Percentiles rank a stretch among this genome's conserved stretches.
Conservation (phyloP, 2,888 invertebrate species). For the Tetranychus piercei region DNA sequence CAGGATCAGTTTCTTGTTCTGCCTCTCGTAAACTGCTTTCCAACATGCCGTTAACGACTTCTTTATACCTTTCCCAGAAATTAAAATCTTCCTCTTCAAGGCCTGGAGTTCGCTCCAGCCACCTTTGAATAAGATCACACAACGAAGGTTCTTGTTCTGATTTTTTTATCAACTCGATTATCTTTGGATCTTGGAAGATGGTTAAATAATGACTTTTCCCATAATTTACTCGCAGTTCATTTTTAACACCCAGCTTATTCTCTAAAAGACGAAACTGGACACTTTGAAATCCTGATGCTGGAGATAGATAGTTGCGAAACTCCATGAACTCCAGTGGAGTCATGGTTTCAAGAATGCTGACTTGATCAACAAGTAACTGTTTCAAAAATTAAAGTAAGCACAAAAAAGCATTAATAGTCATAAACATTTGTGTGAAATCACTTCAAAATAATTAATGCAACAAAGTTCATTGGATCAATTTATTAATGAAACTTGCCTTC, state of each 20-base stretch:
- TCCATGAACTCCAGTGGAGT: conserved; percentile 96
- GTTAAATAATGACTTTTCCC: conserved; percentile 68
- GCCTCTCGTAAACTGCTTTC: conserved; percentile 46
- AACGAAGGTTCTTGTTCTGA: conserved; percentile 72
- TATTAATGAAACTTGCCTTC: conserved; percentile 42
- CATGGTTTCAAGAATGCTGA: conserved; percentile 95
- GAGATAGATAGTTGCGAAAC: conserved; percentile 65
- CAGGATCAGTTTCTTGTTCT: conserved; percentile 41
- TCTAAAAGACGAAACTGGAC: conserved; percentile 85
- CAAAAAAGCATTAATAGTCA: background rate
- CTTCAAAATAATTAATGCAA: no score
- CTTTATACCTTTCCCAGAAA: conserved; percentile 80
- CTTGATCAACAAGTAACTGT: conserved; percentile 85
- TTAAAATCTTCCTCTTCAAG: conserved; percentile 60
- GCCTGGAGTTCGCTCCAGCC: conserved; percentile 88
- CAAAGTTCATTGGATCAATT: no score
- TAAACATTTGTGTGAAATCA: background rate
- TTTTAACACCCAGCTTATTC: conserved; percentile 57
- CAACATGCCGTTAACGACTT: conserved; percentile 43
- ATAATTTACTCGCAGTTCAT: conserved; percentile 71
- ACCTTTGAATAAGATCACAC: conserved; percentile 61
- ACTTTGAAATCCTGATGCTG: conserved; percentile 95
- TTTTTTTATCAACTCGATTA: conserved; percentile 42
- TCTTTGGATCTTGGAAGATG: conserved; percentile 55
- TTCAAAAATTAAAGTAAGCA: conserved; percentile 25